Base-by-base conservation (phyloP, 1,140 invertebrate species). In the Lordiphosa stackelbergi region DNA sequence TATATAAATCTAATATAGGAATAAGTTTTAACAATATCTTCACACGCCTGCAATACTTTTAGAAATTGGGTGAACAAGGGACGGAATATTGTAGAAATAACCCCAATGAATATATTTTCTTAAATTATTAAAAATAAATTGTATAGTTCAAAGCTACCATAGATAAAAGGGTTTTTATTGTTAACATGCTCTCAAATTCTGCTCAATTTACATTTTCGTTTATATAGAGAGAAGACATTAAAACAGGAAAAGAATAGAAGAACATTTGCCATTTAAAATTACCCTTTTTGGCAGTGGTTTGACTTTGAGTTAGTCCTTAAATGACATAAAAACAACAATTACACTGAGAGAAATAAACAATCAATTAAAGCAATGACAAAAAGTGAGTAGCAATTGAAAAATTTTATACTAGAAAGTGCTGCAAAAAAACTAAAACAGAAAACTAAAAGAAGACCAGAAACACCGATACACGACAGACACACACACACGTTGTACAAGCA, bases 201-300 rank as follows among this genome's bases (percentile, higher is more conserved):
- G 8, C 16, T 19, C 40, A 42, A 19, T 42, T 16, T 22, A 16
- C 6, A 41, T 9, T 9, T 13, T 13, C 6, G 11, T 13, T 40
- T 40, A 40, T 16, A 40, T 12, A 40, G 6, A 16, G 13, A 41
- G 13, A 8, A 31, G 6, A 41, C 6, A 13, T 2, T 7, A 41
- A 16, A 12, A 6, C 3, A 10, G 40, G 40, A 11, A 11, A 40
- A 16, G 19, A 3, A 19, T 19, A 19, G 19, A 52, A 47, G 34
- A 38, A 35, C 11, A 19, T 19, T 16, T 19, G 19, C 16, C 48
- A 7, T 46, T 46, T 59, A 43, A 59, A 68, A 58, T 61, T 78
- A 78, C 73, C 74, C 69, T 72, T 78, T 53, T 78, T 78, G 63
- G 45, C 52, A 77, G 73, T 71, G 28, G 61, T 37, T 69, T 46